These are phyloP conservation scores for Eupeodes luniger DNA, from an alignment of 2,888 invertebrate genomes.

Conservation along the genomic window DNA sequence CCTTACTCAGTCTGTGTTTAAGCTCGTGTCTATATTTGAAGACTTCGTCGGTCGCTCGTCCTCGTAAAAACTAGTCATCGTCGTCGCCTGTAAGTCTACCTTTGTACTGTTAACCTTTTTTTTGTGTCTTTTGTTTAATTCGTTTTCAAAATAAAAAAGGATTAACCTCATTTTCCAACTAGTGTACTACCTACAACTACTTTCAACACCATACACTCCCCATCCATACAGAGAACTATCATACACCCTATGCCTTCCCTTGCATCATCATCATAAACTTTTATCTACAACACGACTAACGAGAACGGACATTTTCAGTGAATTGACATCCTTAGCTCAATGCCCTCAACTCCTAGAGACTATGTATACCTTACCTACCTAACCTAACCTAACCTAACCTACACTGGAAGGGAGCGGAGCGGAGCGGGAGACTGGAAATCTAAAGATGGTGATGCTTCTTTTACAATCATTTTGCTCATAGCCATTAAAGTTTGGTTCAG, in stretches of 20 bases:
- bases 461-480: conserved; percentile 18
- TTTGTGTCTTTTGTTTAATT: conserved; percentile 22
- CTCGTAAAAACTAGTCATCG: not conserved
- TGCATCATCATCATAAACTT: conserved; percentile 24
- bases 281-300: conserved; percentile 38
- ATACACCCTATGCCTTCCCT: too few relatives aligned
- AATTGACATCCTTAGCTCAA: conserved; percentile 63
- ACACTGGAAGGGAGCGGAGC: too few relatives aligned
- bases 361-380: too few relatives aligned
- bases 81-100: conserved; percentile 39
- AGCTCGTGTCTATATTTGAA: not conserved
- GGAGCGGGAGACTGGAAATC: not conserved
- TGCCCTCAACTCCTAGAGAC: conserved; percentile 29
- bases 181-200: not conserved
- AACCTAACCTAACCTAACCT: too few relatives aligned
- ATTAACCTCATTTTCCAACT: conserved; percentile 52
- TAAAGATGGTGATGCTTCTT: conserved; percentile 29
- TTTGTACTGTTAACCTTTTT: conserved; percentile 32
- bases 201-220: not conserved
- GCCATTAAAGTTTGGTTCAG: conserved; percentile 55
- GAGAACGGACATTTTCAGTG: conserved; percentile 57
- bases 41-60: not conserved
- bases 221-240: too few relatives aligned
- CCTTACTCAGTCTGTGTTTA: not conserved
- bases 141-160: conserved; percentile 49